Conservation (phyloP, 2,888 invertebrate species). For the Hypercompe scribonia region DNA sequence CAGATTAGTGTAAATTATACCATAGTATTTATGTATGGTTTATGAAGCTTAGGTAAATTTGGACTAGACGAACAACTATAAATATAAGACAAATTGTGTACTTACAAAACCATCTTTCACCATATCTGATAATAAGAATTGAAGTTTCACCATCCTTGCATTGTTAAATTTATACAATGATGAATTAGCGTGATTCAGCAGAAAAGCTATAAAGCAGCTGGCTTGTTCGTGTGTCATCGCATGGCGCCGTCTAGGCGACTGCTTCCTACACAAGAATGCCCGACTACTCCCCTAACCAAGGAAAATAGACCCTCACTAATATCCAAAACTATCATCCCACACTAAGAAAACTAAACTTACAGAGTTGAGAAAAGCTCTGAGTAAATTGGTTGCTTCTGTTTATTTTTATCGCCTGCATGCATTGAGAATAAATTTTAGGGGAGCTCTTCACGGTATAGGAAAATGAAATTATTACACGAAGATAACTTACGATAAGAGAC, state of each 20-base stretch:
- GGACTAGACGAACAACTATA: background rate
- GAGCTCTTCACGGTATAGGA: conserved; percentile 17
- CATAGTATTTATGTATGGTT: background rate
- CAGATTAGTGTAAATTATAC: background rate
- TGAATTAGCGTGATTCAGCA: conserved; percentile 65
- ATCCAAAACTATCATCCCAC: conserved; percentile 27
- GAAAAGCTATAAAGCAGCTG: conserved; percentile 67
- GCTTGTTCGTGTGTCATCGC: conserved; percentile 62
- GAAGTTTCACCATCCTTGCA: conserved; percentile 42
- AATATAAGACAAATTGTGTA: background rate
- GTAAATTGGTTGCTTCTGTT: conserved; percentile 49
- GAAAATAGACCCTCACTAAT: conserved; percentile 44
- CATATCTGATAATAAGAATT: conserved; percentile 37
- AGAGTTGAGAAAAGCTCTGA: conserved; percentile 38
- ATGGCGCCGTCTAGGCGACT: conserved; percentile 71
- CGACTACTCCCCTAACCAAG: conserved; percentile 52
- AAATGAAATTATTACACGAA: conserved; percentile 42
- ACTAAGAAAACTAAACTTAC: conserved; percentile 29
- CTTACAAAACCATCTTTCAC: conserved; percentile 13
- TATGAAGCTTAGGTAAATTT: background rate
- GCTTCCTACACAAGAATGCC: conserved; percentile 57
- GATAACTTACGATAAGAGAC: no score
- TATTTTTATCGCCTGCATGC: conserved; percentile 57
- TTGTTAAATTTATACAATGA: conserved; percentile 60
- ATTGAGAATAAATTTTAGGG: conserved; percentile 55